Evolutionary conservation across 1,140 invertebrate species (phyloP), one percentile per base, ranked within the genome.

Genomic region (Plodia interpunctella): DNA sequence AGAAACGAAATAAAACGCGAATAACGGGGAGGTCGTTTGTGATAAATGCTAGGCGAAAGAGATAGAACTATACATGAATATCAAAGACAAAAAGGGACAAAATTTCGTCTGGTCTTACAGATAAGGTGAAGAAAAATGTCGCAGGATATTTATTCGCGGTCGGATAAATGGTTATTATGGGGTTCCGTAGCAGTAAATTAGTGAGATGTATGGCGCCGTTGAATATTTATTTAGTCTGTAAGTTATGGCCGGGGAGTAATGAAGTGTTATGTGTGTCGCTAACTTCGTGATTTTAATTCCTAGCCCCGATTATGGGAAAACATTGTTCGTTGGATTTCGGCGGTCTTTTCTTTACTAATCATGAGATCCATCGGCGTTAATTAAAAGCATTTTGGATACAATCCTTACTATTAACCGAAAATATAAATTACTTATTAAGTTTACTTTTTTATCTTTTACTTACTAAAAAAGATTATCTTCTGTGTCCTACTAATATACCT

Each of bases 61-160:
- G 71, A 80, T 55, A 6, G 38, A 51, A 51, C 28, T 15, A 61
- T 65, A 72, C 55, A 57, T 35, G 9, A 32, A 38, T 18, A n/a
- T 5, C 15, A 4, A 30, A 53, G 70, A n/a, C 38, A 59, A 72
- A 79, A 57, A 55, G 63, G 59, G 74, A 80, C 15, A 65, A 51
- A 61, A 64, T 50, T 62, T 57, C 64, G 83, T 83, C 83, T 88
- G 86, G 76, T 68, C 72, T 72, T 66, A 62, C 54, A 83, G 86
- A 88, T 88, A 88, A 88, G 79, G 70, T 72, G 68, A 84, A 87
- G 86, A 88, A 88, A 88, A 88, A 88, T 88, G 86, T 87, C 86
- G 66, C 74, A 54, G 73, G 79, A 86, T 85, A 85, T 88, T 82
- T 88, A 83, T 85, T 71, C 72, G 65, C 68, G 61, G 76, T 65